Evolutionary conservation across 2,888 invertebrate species (phyloP), one percentile per base, ranked within the genome.

Genomic region (Orthosia incerta): DNA sequence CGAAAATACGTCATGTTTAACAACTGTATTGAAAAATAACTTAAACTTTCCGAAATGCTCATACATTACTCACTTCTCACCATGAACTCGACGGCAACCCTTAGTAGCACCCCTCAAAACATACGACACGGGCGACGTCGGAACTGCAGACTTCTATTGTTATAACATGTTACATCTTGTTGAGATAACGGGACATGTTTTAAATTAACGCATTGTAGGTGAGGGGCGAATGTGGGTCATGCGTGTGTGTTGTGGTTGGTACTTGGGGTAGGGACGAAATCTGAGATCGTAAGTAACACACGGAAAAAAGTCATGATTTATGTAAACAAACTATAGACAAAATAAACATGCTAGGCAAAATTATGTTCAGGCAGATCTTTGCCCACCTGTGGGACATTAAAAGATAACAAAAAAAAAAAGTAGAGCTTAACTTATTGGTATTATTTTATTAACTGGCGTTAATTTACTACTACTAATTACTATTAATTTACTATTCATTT

Each of bases 191-290:
- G 9, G 18, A 51, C 72, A 62, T 60, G 63, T 59, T 71, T 71
- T 71, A 77, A 77, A 82, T 79, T 77, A 77, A 64, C 62, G n/a
- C 51, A 23, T 45, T 18, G 20, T 23, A 13, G 16, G 31, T 79
- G 60, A 26, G 77, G 82, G 67, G 26, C 7, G 20, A 23, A 79
- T 60, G 7, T 79, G 5, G 79, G 79, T 82, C 79, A 79, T 31
- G 4, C 1, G 2, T 55, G 20, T 2, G 1, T 50, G 5, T 53
- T 67, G 11, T 71, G 23, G 51, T n/a, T 12, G 31, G 16, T 11
- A 16, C 16, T 46, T 64, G 5, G 18, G 5, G 4, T 23, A 11
- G 48, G 48, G 9, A 39, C 1, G 50, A 50, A 50, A 18, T 50
- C 18, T 4, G 18, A 7, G 50, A 31, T 7, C 31, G 31, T 7